These are phyloP conservation scores for Ommatoiulus sabulosus DNA, from an alignment of 2,888 invertebrate species.

Conservation along the genomic window DNA sequence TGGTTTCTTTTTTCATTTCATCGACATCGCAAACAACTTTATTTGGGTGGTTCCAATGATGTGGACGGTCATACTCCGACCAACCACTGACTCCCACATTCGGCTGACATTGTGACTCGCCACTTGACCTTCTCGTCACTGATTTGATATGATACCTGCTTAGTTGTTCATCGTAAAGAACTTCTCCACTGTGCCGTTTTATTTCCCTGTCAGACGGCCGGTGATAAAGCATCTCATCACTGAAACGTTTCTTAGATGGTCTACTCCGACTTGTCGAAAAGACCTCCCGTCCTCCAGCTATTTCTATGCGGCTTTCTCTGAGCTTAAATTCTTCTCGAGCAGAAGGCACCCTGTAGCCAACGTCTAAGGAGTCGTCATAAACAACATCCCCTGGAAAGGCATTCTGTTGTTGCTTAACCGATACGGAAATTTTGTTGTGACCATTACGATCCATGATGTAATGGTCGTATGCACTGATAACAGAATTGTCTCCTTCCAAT, in stretches of 20 bases:
- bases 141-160: conserved; percentile 58
- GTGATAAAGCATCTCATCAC: conserved; percentile 66
- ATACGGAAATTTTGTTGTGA: background rate
- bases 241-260: conserved; percentile 77
- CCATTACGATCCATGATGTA: conserved; percentile 55
- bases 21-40: conserved; percentile 45
- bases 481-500: conserved; percentile 56
- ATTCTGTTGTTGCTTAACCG: conserved; percentile 50
- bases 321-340: conserved; percentile 58
- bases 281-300: conserved; percentile 84
- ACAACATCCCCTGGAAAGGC: conserved; percentile 45
- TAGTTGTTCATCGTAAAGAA: conserved; percentile 61
- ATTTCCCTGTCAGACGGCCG: conserved; percentile 59
- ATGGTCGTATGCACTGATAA: conserved; percentile 59
- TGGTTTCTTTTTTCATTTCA: conserved; percentile 56
- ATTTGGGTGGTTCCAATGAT: background rate
- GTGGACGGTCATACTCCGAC: background rate
- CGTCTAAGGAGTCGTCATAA: conserved; percentile 58
- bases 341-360: conserved; percentile 59
- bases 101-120: background rate
- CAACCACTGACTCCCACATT: background rate
- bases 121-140: background rate
- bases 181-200: conserved; percentile 61
- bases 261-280: conserved; percentile 86
- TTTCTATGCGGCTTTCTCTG: conserved; percentile 63